Evolutionary conservation across 2,113 vertebrate genomes (phyloP).

Genomic region (Variabilichromis moorii): DNA sequence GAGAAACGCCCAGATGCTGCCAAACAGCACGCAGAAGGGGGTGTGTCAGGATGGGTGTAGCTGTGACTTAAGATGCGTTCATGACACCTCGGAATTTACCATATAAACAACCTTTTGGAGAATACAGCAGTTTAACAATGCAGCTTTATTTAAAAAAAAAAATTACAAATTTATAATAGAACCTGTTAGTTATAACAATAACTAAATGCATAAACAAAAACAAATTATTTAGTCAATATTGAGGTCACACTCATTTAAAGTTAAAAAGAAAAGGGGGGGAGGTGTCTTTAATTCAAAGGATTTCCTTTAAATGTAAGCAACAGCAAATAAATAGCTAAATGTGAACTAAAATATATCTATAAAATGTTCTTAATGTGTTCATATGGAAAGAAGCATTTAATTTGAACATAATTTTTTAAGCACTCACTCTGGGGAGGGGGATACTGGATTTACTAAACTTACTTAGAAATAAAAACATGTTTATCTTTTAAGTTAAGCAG

Average conservation of each 20-base stretch:
- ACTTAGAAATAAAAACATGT: not conserved
- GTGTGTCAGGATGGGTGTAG: slow-evolving; percentile 43
- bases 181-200: not conserved
- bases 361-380: not conserved
- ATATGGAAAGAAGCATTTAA: not conserved
- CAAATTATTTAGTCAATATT: not conserved
- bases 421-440: not conserved
- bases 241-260: not conserved
- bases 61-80: slow-evolving; percentile 8
- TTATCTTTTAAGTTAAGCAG: not conserved
- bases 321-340: not conserved
- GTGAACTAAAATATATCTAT: not conserved
- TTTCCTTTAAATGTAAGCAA: not conserved
- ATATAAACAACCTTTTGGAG: not conserved
- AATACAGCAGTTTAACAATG: not conserved
- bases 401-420: not conserved
- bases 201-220: not conserved
- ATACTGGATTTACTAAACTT: not conserved
- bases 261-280: not conserved
- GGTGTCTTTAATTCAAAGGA: not conserved
- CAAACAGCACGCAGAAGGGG: slow-evolving; percentile 24
- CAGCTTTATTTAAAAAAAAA: rapidly evolving
- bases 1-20: slow-evolving; percentile 24
- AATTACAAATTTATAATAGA: not conserved
- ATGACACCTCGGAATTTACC: not conserved